Percentiles rank a stretch among this genome's conserved stretches.
phyloP scores from a whole-genome alignment of 1,140 invertebrate genomes.

The Papilio glaucus region DNA sequence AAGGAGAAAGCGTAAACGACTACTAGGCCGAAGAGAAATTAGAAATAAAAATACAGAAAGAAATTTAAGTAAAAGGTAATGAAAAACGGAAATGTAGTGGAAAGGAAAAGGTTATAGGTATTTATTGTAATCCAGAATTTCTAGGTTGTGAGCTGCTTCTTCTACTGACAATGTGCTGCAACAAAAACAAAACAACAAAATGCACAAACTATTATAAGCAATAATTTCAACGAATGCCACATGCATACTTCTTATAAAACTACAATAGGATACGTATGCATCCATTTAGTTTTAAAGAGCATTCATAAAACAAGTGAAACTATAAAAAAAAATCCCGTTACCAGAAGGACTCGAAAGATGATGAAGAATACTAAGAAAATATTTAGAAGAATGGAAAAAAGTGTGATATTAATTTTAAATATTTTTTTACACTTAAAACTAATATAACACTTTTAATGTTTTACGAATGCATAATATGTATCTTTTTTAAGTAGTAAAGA shows the following conservation, averaged over 20 bases:
- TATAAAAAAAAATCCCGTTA: too few species aligned
- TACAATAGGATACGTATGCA: not conserved
- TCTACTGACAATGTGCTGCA: slow-evolving; percentile 75
- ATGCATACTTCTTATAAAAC: too few species aligned
- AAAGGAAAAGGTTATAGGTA: slow-evolving; percentile 46
- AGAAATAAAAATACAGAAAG: not conserved
- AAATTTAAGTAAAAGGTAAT: slow-evolving; percentile 35
- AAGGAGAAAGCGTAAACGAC: slow-evolving; percentile 8
- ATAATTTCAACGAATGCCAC: slow-evolving; percentile 45
- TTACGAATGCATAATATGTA: too few species aligned
- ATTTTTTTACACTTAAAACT: too few species aligned
- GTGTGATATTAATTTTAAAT: too few species aligned
- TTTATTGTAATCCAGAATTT: slow-evolving; percentile 63
- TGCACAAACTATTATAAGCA: slow-evolving; percentile 75
- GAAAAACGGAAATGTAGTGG: slow-evolving; percentile 15
- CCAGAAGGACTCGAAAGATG: too few species aligned
- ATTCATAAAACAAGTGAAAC: slow-evolving; percentile 1
- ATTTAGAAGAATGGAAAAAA: too few species aligned
- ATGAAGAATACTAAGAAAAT: too few species aligned
- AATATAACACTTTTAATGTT: too few species aligned
- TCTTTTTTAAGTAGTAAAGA: too few species aligned
- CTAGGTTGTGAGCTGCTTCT: slow-evolving; percentile 70
- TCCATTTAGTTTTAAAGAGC: not conserved
- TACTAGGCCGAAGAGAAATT: not conserved
- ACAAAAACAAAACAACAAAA: slow-evolving; percentile 78